Evolutionary conservation across 2,797 vertebrate species (phyloP).

Genomic region (Fistularia commersonii): DNA sequence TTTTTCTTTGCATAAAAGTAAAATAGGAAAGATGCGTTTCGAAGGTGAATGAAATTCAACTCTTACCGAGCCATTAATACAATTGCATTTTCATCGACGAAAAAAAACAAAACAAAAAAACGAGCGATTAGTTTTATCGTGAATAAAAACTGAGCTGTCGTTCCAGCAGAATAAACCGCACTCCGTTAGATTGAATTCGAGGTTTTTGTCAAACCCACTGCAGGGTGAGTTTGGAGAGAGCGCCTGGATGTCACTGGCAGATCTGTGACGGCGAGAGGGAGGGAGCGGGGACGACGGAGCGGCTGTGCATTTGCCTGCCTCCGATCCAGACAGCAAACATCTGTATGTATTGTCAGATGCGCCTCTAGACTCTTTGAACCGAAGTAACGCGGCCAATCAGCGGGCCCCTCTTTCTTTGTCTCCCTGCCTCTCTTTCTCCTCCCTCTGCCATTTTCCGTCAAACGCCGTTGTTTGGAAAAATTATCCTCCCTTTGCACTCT

Average conservation of each 20-base stretch:
- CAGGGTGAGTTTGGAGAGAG: slow-evolving; percentile 7
- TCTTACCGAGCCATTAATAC: no score
- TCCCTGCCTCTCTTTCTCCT: slow-evolving; percentile 41
- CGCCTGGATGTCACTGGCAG: slow-evolving; percentile 2
- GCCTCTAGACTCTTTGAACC: slow-evolving; percentile 37
- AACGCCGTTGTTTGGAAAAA: slow-evolving; percentile 73
- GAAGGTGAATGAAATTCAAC: no score
- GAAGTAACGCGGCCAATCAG: slow-evolving; percentile 44
- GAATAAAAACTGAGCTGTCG: no score
- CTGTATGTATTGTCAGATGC: slow-evolving; percentile 42
- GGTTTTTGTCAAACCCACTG: background rate
- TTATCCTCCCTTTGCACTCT: slow-evolving; percentile 64
- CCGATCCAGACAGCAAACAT: slow-evolving; percentile 33
- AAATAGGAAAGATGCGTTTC: no score
- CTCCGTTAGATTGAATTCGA: no score
- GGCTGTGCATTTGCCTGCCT: slow-evolving; percentile 36
- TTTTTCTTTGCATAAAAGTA: no score
- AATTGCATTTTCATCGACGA: no score
- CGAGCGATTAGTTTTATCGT: no score
- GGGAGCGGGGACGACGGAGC: slow-evolving; percentile 19
- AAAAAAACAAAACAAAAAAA: no score
- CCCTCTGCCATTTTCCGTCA: slow-evolving; percentile 41
- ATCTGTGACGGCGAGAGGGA: slow-evolving; percentile 10
- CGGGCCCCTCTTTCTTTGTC: slow-evolving; percentile 36
- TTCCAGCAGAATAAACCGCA: no score